Base-by-base conservation (phyloP, 2,888 invertebrate species). In the Baccha elongata region DNA sequence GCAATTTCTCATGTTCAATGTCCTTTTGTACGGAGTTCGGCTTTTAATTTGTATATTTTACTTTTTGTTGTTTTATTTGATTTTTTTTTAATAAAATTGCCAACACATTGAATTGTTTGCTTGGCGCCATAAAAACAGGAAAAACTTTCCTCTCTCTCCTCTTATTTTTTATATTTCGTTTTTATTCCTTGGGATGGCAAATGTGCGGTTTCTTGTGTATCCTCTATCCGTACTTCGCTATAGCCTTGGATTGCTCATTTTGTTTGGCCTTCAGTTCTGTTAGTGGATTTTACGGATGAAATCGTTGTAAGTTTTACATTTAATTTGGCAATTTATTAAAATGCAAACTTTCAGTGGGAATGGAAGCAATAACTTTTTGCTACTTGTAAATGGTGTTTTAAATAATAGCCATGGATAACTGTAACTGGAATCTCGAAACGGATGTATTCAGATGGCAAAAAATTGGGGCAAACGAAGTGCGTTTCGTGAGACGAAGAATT, bases 1-100 rank as follows among this genome's bases (percentile, higher is more conserved):
- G 52, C 78, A 73, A 78, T 78, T 78, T 73, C 50, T 78, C 78
- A 73, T 78, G 78, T 44, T 50, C 64, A 65, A 65, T 65, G 72
- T 65, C 65, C 55, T 58, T 48, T 64, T 55, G 42, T n/a, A 64
- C n/a, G 17, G 55, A 58, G 37, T 60, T 23, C 17, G 29, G 44
- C 50, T 58, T 65, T 50, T 46, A 46, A 62, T 62, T 76, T 62
- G 69, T 53, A 53, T 42, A 17, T 71, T 71, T 76, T 21, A 10
- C n/a, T n/a, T n/a, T n/a, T n/a, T n/a, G n/a, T n/a, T n/a, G n/a
- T n/a, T 44, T 29, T 68, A 26, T 13, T 67, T 48, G n/a, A 19
- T 62, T 62, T 53, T 29, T 71, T 55, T 53, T 48, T 29, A 32
- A 78, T 58, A 76, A 76, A 76, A 72, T 71, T 76, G 71, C 32